Evolutionary conservation across 1,140 invertebrate species (phyloP).

Genomic region (Drosophila seguyi): DNA sequence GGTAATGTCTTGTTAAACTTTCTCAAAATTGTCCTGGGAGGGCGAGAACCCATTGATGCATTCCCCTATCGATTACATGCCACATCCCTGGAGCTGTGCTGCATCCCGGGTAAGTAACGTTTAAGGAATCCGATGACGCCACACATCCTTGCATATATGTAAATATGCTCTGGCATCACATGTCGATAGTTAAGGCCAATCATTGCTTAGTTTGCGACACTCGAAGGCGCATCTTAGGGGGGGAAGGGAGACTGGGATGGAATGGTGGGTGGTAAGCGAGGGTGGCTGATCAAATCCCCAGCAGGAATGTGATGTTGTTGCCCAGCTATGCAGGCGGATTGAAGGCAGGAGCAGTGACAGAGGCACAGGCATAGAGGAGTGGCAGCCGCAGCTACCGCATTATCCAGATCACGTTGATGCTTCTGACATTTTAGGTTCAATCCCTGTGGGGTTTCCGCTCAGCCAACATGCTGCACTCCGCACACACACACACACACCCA

Average conservation of each 20-base stretch:
- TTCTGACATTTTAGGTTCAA: slow-evolving; percentile 82
- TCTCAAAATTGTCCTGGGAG: slow-evolving; percentile 12
- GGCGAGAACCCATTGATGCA: slow-evolving; percentile 7
- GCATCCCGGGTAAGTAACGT: slow-evolving; percentile 41
- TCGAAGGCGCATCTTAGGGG: slow-evolving; percentile 26
- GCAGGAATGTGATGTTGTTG: slow-evolving; percentile 37
- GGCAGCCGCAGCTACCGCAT: slow-evolving; percentile 63
- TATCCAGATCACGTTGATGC: slow-evolving; percentile 77
- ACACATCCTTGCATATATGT: slow-evolving; percentile 34
- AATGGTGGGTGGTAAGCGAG: not conserved
- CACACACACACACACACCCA: slow-evolving; percentile 15
- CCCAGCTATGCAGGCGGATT: slow-evolving; percentile 4
- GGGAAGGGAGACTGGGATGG: not conserved
- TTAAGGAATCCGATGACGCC: slow-evolving; percentile 48
- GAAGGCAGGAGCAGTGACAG: not conserved
- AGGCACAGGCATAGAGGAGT: slow-evolving; percentile 1
- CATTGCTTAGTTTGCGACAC: slow-evolving; percentile 60
- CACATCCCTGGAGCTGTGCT: slow-evolving; percentile 32
- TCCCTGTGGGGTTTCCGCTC: slow-evolving; percentile 68
- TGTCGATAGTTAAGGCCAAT: slow-evolving; percentile 64
- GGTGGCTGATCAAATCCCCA: slow-evolving; percentile 29
- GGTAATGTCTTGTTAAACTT: slow-evolving; percentile 21
- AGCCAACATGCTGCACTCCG: slow-evolving; percentile 42
- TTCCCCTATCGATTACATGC: slow-evolving; percentile 40
- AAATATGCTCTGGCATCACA: slow-evolving; percentile 51